A percentile compares a stretch with the other conserved stretches of the same genome.
Conservation (phyloP, 2,113 vertebrate species). For the Muscicapa adusta region DNA sequence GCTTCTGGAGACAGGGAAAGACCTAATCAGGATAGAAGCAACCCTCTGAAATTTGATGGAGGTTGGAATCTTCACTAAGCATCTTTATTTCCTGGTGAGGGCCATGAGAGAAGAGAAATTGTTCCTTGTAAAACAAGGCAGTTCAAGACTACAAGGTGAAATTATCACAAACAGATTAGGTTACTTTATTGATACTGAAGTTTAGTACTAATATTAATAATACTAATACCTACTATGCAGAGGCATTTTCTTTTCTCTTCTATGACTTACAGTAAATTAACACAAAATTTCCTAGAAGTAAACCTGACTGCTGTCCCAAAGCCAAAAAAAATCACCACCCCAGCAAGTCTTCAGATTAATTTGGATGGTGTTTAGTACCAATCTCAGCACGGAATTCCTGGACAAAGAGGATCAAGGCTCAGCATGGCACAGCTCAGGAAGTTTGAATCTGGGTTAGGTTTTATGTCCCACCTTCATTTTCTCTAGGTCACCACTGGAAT, state of each 20-base stretch:
- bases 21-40: not conserved
- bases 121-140: not conserved
- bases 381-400: not conserved
- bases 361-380: not conserved
- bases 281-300: not conserved
- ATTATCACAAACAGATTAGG: not conserved
- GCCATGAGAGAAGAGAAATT: not conserved
- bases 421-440: not conserved
- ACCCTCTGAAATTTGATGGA: not conserved
- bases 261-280: not conserved
- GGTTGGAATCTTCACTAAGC: not conserved
- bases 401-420: not conserved
- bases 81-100: not conserved
- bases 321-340: not conserved
- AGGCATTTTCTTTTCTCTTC: not conserved
- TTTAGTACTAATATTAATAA: not conserved
- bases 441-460: not conserved
- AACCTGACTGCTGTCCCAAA: not conserved
- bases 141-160: not conserved
- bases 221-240: not conserved
- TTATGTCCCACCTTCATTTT: not conserved
- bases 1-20: not conserved
- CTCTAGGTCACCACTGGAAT: not conserved
- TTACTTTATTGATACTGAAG: not conserved
- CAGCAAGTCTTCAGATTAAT: not conserved